Conservation (phyloP, 2,797 vertebrate species). For the Pteropus rufus region DNA sequence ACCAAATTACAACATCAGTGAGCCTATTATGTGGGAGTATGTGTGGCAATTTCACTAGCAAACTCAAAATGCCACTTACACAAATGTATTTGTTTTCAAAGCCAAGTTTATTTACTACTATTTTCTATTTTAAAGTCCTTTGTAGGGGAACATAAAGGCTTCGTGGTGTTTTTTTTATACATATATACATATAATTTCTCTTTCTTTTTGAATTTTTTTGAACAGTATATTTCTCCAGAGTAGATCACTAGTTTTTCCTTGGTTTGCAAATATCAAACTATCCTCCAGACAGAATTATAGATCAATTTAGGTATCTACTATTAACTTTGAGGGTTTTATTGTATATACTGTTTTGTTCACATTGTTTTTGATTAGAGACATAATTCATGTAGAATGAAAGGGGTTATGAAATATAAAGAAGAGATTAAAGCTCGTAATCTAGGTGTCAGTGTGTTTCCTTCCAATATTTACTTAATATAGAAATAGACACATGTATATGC, state of each 20-base stretch:
- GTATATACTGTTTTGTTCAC: background rate
- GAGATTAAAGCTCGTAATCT: background rate
- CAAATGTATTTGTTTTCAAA: background rate
- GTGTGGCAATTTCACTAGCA: background rate
- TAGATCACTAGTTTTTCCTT: background rate
- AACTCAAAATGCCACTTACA: background rate
- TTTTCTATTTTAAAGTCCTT: background rate
- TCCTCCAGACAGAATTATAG: background rate
- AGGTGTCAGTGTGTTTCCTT: background rate
- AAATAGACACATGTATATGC: background rate
- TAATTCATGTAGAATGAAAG: background rate
- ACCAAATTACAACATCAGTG: background rate
- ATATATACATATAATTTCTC: background rate
- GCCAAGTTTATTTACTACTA: background rate
- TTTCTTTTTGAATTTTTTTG: background rate
- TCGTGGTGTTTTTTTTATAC: background rate
- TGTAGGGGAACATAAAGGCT: background rate
- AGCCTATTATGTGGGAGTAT: background rate
- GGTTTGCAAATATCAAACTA: background rate
- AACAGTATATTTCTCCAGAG: background rate
- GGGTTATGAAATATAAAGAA: background rate
- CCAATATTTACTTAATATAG: background rate
- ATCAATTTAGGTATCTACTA: background rate
- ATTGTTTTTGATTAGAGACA: background rate
- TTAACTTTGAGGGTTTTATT: background rate